Percentiles rank a stretch among this genome's conserved stretches.
phyloP scores from a whole-genome alignment of 2,797 vertebrate genomes.

The Acestrorhynchus altus region DNA sequence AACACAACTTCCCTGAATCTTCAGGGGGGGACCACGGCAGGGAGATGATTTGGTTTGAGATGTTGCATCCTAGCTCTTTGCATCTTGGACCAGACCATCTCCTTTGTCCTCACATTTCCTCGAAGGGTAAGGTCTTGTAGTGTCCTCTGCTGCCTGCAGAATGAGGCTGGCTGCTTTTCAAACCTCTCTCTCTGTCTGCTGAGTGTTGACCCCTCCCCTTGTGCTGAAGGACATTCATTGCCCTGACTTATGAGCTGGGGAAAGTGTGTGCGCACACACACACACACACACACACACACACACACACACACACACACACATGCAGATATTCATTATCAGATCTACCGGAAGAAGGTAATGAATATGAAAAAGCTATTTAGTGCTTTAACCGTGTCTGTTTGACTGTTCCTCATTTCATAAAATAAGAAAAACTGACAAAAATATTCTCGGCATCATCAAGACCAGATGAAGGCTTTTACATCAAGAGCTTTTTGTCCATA shows the following conservation, averaged over 20 bases:
- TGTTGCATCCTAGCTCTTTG: neutral
- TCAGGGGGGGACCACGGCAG: neutral
- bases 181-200: conserved; percentile 37
- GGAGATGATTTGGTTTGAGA: neutral
- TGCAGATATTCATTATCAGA: conserved; percentile 7
- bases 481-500: neutral
- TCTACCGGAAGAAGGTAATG: conserved; percentile 14
- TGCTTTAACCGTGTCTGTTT: neutral
- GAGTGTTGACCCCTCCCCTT: conserved; percentile 49
- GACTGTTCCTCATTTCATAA: conserved; percentile 6
- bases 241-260: conserved; percentile 53
- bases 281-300: conserved; percentile 27
- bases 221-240: conserved; percentile 66
- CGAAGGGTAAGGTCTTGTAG: conserved; percentile 1
- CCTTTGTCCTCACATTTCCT: conserved; percentile 11
- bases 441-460: conserved; percentile 3
- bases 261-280: conserved; percentile 13
- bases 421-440: conserved; percentile 18
- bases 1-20: conserved; percentile 1
- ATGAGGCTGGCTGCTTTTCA: conserved; percentile 40
- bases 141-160: conserved; percentile 30
- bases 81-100: neutral
- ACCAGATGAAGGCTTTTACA: conserved; percentile 12
- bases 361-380: conserved; percentile 28
- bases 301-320: conserved; percentile 9